Evolutionary conservation across 2,797 vertebrate genomes (phyloP).

Genomic region (Gymnodraco acuticeps): DNA sequence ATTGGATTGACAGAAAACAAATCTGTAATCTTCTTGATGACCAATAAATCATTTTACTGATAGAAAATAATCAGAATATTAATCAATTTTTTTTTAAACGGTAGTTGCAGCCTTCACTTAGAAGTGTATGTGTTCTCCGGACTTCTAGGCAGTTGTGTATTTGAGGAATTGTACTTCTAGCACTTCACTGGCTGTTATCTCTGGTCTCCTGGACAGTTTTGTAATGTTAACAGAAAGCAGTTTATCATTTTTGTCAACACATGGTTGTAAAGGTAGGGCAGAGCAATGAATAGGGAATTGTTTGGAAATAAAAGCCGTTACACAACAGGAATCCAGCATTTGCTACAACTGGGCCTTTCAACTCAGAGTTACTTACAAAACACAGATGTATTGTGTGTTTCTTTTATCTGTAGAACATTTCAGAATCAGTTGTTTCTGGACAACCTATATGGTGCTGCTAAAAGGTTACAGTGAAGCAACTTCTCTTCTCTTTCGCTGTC

Average conservation of each 20-base stretch:
- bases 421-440: conserved; percentile 13
- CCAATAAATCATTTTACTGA: not conserved
- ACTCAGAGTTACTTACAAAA: conserved; percentile 4
- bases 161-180: too few relatives aligned
- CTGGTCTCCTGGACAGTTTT: not conserved
- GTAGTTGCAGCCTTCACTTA: too few relatives aligned
- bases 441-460: conserved; percentile 20
- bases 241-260: conserved; percentile 28
- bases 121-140: too few relatives aligned
- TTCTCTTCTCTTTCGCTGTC: conserved; percentile 50
- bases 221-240: too few relatives aligned
- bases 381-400: not conserved
- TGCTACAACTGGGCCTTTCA: conserved; percentile 6
- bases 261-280: conserved; percentile 10
- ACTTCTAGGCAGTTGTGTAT: too few relatives aligned
- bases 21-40: not conserved
- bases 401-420: conserved; percentile 15
- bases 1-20: not conserved
- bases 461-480: conserved; percentile 66
- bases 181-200: not conserved
- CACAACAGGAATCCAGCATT: conserved; percentile 22
- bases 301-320: conserved; percentile 22
- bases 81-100: too few relatives aligned
- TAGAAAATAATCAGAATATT: too few relatives aligned
- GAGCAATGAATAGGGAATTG: conserved; percentile 16